A percentile compares a stretch with the other conserved stretches of the same genome.
These are phyloP conservation scores for Ectobius pallidus DNA, from an alignment of 2,888 invertebrate genomes.

Conservation along the genomic window DNA sequence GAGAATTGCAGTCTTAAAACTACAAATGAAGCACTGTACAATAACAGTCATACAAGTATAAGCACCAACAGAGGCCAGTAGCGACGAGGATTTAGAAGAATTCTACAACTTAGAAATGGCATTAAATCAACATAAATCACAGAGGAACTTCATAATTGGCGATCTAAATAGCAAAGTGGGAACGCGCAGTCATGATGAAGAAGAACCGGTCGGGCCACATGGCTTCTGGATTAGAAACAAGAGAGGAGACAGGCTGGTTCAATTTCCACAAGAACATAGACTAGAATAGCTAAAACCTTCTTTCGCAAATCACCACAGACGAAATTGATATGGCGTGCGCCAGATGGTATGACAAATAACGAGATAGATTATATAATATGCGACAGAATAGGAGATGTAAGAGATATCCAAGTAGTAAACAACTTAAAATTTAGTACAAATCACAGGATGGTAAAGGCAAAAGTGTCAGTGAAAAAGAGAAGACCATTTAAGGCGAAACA, in stretches of 20 bases:
- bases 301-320: not conserved
- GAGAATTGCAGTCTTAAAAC: not conserved
- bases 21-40: not conserved
- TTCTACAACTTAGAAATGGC: not conserved
- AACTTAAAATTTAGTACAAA: no score
- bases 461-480: no score
- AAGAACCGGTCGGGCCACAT: not conserved
- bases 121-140: no score
- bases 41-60: not conserved
- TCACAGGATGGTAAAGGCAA: no score
- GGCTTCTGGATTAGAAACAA: not conserved
- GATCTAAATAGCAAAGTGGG: not conserved
- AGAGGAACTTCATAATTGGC: no score
- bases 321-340: not conserved
- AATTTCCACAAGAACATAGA: not conserved
- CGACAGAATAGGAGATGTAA: no score
- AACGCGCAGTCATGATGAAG: not conserved
- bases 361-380: not conserved
- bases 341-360: not conserved
- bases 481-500: not conserved
- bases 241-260: not conserved
- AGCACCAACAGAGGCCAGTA: not conserved
- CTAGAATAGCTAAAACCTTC: no score
- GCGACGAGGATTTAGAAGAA: not conserved
- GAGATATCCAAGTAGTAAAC: no score